Conservation (phyloP, 30 jellyfish, hydroid and myxozoan species). For the Euphysa ruthae region DNA sequence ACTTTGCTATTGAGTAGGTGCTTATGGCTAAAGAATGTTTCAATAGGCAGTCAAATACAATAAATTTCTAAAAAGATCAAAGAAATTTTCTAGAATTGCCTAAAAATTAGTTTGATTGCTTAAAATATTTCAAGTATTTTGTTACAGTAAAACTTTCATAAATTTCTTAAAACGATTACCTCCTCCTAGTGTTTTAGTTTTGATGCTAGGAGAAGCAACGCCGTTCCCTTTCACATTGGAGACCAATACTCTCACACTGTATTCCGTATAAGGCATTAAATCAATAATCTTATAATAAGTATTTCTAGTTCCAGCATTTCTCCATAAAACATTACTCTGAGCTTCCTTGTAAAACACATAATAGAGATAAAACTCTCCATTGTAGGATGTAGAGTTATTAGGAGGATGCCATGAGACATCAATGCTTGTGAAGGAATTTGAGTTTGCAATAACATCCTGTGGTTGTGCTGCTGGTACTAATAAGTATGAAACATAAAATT, state of each 20-base stretch:
- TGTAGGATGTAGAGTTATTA: not conserved
- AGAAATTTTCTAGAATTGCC: no score
- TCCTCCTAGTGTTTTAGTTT: no score
- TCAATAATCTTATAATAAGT: not conserved
- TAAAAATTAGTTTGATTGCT: no score
- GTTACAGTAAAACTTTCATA: no score
- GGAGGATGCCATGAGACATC: not conserved
- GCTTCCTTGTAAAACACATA: not conserved
- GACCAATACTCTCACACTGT: slow-evolving; percentile 9
- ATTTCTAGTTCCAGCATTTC: not conserved
- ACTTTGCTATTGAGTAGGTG: no score
- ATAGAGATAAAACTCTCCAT: slow-evolving; percentile 5
- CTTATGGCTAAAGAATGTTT: no score
- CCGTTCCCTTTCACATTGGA: not conserved
- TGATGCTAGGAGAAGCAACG: slow-evolving; percentile 10
- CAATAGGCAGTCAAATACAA: no score
- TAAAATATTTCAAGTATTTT: no score
- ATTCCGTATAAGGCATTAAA: not conserved
- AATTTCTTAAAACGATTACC: no score
- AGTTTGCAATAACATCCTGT: not conserved
- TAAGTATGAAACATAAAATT: no score
- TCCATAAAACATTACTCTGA: not conserved
- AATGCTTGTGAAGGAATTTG: not conserved
- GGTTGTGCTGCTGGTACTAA: not conserved
- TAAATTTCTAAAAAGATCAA: no score